A percentile compares a stretch with the other conserved stretches of the same genome.
Conservation (phyloP, 2,888 invertebrate species). For the Odontocerum albicorne region DNA sequence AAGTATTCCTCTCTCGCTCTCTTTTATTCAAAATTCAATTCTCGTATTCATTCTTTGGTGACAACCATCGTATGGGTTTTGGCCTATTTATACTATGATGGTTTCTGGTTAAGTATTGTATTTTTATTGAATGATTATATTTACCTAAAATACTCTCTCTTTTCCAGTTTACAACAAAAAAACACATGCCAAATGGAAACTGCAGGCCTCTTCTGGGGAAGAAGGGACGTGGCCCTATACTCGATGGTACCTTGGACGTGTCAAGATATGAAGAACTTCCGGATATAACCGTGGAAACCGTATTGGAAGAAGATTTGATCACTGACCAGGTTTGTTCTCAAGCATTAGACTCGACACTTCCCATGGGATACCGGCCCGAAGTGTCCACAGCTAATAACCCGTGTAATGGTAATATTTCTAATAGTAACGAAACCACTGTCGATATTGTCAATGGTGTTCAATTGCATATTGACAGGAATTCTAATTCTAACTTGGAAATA, state of each 20-base stretch:
- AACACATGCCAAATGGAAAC: slow-evolving; percentile 32
- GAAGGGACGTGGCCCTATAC: slow-evolving; percentile 50
- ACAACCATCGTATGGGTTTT: no score
- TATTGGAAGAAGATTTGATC: slow-evolving; percentile 38
- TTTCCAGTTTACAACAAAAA: slow-evolving; percentile 29
- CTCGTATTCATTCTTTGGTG: no score
- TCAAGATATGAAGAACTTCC: slow-evolving; percentile 44
- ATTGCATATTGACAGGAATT: slow-evolving; percentile 32
- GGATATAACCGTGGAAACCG: slow-evolving; percentile 47
- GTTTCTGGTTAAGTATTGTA: no score
- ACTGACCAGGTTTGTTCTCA: slow-evolving; percentile 5
- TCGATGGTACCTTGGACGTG: slow-evolving; percentile 47
- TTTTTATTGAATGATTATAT: not conserved
- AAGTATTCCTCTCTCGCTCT: no score
- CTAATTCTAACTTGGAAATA: slow-evolving; percentile 34
- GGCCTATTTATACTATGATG: no score
- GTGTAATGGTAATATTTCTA: not conserved
- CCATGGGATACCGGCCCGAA: not conserved
- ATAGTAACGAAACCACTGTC: slow-evolving; percentile 5
- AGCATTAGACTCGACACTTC: not conserved
- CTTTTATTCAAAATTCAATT: no score
- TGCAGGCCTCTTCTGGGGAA: slow-evolving; percentile 42
- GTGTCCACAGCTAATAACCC: not conserved
- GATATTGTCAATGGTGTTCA: slow-evolving; percentile 14
- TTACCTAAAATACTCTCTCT: not conserved